These are phyloP conservation scores for Euleptes europaea DNA, from an alignment of 2,113 vertebrate species.

Conservation along the genomic window DNA sequence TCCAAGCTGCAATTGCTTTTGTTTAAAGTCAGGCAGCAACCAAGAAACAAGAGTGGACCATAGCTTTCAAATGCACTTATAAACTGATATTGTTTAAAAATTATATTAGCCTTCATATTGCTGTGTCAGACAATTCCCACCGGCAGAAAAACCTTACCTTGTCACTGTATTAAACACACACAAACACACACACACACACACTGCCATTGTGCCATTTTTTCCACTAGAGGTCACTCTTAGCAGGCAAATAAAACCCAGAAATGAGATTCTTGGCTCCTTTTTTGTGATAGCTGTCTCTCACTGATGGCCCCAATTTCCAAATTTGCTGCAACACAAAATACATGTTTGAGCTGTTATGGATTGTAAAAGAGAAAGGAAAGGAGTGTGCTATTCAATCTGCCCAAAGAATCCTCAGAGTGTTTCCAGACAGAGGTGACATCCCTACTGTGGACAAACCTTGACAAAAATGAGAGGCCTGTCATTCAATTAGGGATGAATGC, in stretches of 20 bases:
- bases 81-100: neutral
- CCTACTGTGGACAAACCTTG: neutral
- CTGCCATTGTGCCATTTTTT: neutral
- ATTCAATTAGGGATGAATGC: neutral
- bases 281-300: neutral
- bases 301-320: neutral
- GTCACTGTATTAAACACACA: rapidly evolving
- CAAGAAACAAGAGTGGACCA: neutral
- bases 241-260: constrained; percentile 51
- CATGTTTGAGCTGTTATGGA: neutral
- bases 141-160: rapidly evolving
- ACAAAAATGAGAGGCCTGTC: neutral
- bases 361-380: neutral
- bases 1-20: neutral
- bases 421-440: neutral
- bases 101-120: neutral
- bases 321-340: neutral
- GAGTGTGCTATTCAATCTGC: neutral
- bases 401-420: neutral
- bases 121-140: rapidly evolving
- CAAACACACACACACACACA: no score
- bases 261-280: neutral
- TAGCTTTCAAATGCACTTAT: neutral
- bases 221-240: constrained; percentile 81
- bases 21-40: constrained; percentile 13